Conservation (phyloP, 2,888 invertebrate genomes). For the Morinoia aosen region DNA sequence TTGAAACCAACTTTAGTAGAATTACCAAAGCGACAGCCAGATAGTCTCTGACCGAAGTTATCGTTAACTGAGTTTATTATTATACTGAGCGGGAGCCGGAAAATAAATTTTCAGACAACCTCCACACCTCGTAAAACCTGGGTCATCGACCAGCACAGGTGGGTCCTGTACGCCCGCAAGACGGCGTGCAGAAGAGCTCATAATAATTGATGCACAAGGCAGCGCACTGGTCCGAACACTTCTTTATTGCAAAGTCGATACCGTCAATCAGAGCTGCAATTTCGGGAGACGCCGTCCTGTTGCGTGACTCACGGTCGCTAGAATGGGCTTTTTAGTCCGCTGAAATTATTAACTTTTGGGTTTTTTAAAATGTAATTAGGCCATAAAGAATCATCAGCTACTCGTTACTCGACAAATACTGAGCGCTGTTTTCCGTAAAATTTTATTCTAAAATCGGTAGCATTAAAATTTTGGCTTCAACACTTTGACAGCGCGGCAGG, state of each 20-base stretch:
- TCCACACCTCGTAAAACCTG: neutral
- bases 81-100: neutral
- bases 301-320: neutral
- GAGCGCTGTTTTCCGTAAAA: no score
- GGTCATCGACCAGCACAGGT: neutral
- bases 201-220: neutral
- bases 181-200: neutral
- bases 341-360: no score
- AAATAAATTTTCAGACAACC: neutral
- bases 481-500: no score
- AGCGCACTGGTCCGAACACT: neutral
- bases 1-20: no score
- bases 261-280: neutral
- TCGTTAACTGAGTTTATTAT: neutral
- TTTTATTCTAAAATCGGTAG: no score
- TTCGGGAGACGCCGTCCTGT: neutral
- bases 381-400: no score
- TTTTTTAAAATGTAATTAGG: no score
- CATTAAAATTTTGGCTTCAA: no score
- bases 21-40: no score
- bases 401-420: no score
- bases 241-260: neutral
- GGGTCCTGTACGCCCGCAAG: neutral
- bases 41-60: no score
- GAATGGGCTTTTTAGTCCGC: no score